Conservation (phyloP, 2,888 invertebrate species). For the Caenorhabditis sp. region DNA sequence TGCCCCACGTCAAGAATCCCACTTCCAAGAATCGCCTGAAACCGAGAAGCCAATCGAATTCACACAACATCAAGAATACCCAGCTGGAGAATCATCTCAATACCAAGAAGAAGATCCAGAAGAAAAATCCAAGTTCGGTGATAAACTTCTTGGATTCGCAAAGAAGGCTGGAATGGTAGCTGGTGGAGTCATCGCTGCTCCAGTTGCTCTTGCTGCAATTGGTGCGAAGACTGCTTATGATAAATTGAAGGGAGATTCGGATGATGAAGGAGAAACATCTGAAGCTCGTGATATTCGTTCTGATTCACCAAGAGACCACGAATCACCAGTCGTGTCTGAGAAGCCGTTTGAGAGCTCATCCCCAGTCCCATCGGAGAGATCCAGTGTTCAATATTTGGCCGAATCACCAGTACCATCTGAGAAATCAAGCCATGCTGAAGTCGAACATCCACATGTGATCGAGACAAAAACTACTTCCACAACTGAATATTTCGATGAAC, state of each 20-base stretch:
- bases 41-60: neutral
- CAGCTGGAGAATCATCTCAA: neutral
- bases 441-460: conserved; percentile 7
- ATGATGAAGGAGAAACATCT: conserved; percentile 22
- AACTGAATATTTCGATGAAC: conserved; percentile 15
- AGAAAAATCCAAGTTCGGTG: conserved; percentile 13
- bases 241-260: conserved; percentile 31
- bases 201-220: conserved; percentile 50
- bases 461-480: conserved; percentile 21
- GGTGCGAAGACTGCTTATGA: conserved; percentile 56
- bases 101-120: conserved; percentile 3
- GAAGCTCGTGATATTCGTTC: conserved; percentile 5
- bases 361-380: neutral
- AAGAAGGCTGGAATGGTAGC: conserved; percentile 58
- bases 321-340: neutral
- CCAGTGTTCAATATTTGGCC: neutral
- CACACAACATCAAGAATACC: neutral
- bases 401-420: neutral
- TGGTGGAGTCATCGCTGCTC: conserved; percentile 56
- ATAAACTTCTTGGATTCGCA: conserved; percentile 46
- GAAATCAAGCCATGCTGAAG: neutral
- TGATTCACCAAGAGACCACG: neutral
- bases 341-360: conserved; percentile 2
- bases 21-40: no score
- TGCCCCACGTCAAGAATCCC: no score